These are phyloP conservation scores for Platichthys stellatus DNA, from an alignment of 2,113 vertebrate species.

Conservation along the genomic window DNA sequence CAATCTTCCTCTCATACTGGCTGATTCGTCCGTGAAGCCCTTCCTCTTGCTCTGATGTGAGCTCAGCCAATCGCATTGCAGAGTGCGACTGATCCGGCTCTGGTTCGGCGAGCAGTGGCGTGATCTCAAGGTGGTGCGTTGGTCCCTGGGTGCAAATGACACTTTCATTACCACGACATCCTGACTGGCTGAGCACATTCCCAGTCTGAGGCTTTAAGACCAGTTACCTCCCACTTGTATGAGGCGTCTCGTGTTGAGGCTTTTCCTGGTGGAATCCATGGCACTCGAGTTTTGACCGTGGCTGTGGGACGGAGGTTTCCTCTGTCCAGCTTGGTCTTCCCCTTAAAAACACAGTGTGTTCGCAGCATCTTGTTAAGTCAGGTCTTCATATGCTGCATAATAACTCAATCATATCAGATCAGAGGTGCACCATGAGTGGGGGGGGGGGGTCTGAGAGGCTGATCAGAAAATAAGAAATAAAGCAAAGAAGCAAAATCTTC, in stretches of 20 bases:
- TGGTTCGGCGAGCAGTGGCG: conserved; percentile 71
- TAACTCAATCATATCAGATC: not conserved
- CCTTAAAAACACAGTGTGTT: conserved; percentile 45
- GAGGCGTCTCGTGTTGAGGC: conserved; percentile 77
- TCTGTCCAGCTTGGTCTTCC: conserved; percentile 66
- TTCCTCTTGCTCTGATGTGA: conserved; percentile 89
- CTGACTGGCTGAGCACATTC: not conserved
- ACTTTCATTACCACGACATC: not conserved
- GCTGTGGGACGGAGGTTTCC: conserved; percentile 73
- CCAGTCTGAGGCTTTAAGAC: not conserved
- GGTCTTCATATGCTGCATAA: not conserved
- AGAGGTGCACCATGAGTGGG: not conserved
- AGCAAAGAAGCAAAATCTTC: too few species aligned
- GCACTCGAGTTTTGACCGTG: conserved; percentile 86
- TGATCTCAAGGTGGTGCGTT: conserved; percentile 83
- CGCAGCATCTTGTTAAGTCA: not conserved
- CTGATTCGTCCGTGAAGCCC: conserved; percentile 83
- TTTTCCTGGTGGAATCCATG: conserved; percentile 92
- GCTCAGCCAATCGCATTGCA: conserved; percentile 86
- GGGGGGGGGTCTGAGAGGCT: too few species aligned
- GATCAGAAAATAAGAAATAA: not conserved
- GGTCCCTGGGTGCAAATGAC: conserved; percentile 78
- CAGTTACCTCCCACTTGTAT: conserved; percentile 91
- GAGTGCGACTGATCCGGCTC: conserved; percentile 78
- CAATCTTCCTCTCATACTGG: conserved; percentile 90